Evolutionary conservation across 2,888 invertebrate species (phyloP).

Genomic region (Shargacucullia verbasci): DNA sequence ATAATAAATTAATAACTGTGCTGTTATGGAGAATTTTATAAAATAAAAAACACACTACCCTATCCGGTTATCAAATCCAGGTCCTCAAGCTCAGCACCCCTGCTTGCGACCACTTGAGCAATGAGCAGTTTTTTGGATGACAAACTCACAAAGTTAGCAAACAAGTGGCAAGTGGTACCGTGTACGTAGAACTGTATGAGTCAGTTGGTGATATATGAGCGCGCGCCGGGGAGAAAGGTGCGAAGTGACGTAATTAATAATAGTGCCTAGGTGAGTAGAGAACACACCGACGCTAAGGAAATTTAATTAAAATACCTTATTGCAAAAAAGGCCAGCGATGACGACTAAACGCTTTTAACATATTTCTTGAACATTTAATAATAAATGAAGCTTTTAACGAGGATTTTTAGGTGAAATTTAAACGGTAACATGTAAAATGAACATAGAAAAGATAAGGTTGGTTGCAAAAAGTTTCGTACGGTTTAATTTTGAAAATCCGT

Average conservation of each 20-base stretch:
- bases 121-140: too few species aligned
- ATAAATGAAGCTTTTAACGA: conserved; percentile 54
- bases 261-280: conserved; percentile 38
- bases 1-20: too few species aligned
- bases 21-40: too few species aligned
- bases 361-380: conserved; percentile 52
- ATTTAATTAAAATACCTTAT: conserved; percentile 55
- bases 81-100: too few species aligned
- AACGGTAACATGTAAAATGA: conserved; percentile 39
- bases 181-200: conserved; percentile 12
- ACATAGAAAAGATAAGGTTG: conserved; percentile 30
- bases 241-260: conserved; percentile 49
- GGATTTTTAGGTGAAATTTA: conserved; percentile 42
- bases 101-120: too few species aligned
- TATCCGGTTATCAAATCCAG: too few species aligned
- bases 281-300: conserved; percentile 41
- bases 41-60: too few species aligned
- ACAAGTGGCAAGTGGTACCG: conserved; percentile 2
- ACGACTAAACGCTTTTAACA: conserved; percentile 49
- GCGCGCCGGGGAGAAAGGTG: conserved; percentile 27
- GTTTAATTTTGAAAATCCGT: conserved; percentile 50
- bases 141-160: conserved; percentile 12
- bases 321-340: conserved; percentile 47
- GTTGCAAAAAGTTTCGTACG: conserved; percentile 47
- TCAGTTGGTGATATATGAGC: conserved; percentile 37